phyloP scores from a whole-genome alignment of 2,113 vertebrate genomes.

The Cyphomyrus discorhynchus region DNA sequence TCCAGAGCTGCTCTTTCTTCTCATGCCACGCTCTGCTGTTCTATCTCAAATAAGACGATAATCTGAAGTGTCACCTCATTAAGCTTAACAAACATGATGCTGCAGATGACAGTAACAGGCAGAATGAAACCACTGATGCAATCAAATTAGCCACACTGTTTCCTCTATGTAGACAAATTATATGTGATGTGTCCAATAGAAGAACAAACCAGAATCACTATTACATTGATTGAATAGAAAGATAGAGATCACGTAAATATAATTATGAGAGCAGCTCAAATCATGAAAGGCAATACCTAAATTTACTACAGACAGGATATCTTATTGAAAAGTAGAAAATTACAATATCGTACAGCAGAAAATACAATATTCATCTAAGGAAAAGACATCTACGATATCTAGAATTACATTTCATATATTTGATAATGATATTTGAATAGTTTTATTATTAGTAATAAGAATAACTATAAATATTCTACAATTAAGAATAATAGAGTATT shows the following conservation, averaged over 20 bases:
- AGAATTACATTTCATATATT: not conserved
- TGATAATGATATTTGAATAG: not conserved
- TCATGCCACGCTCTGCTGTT: too few species aligned
- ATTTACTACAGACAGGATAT: not conserved
- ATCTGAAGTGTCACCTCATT: conserved; percentile 14
- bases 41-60: not conserved
- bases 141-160: not conserved
- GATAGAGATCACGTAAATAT: conserved; percentile 5
- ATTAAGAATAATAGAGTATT: not conserved
- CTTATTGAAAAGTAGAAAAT: not conserved
- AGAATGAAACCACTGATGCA: conserved; percentile 4
- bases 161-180: conserved; percentile 8
- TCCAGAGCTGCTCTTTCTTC: not conserved
- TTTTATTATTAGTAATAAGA: not conserved
- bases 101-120: not conserved
- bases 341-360: not conserved
- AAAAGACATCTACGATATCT: not conserved
- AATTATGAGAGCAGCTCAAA: conserved; percentile 8
- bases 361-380: not conserved
- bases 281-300: not conserved
- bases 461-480: not conserved
- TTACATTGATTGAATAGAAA: not conserved
- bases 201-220: conserved; percentile 3
- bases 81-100: not conserved
- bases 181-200: not conserved